Evolutionary conservation across 2,113 vertebrate genomes (phyloP).

Genomic region (Boulengeromyrus knoepffleri): DNA sequence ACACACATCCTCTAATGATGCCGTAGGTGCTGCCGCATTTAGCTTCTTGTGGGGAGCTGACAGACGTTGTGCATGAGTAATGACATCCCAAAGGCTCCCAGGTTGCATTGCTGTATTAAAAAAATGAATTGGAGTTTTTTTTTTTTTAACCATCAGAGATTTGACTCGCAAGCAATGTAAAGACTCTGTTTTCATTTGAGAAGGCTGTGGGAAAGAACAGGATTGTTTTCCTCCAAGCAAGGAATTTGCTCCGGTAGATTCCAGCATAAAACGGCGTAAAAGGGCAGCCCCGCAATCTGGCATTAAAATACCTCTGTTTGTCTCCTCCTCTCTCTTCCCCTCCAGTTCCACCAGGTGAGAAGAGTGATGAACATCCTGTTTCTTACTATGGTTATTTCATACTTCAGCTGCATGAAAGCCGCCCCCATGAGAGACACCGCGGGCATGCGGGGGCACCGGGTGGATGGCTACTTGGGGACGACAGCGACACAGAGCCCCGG

Average conservation of each 20-base stretch:
- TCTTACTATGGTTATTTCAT: slow-evolving; percentile 99
- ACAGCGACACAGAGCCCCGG: slow-evolving; percentile 73
- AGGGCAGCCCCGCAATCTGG: neutral
- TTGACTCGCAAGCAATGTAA: neutral
- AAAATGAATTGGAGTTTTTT: slow-evolving; percentile 24
- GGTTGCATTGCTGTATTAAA: slow-evolving; percentile 6
- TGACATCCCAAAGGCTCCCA: slow-evolving; percentile 17
- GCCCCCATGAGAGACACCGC: slow-evolving; percentile 94
- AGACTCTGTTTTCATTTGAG: neutral
- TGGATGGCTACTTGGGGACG: slow-evolving; percentile 85
- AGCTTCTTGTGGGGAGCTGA: slow-evolving; percentile 33
- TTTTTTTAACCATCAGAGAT: slow-evolving; percentile 6
- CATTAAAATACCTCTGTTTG: slow-evolving; percentile 32
- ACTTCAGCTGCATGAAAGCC: slow-evolving; percentile 99
- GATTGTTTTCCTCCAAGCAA: slow-evolving; percentile 34
- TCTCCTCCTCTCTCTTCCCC: slow-evolving; percentile 29
- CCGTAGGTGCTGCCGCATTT: slow-evolving; percentile 38
- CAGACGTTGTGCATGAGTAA: slow-evolving; percentile 28
- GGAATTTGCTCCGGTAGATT: neutral
- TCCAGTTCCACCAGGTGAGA: slow-evolving; percentile 99
- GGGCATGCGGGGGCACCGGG: slow-evolving; percentile 82
- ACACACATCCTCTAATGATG: slow-evolving; percentile 42
- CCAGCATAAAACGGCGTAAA: neutral
- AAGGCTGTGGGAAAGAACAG: neutral
- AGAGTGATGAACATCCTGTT: slow-evolving; percentile 99